These are phyloP conservation scores for Cephus spinipes DNA, from an alignment of 2,888 invertebrate species.

Conservation along the genomic window DNA sequence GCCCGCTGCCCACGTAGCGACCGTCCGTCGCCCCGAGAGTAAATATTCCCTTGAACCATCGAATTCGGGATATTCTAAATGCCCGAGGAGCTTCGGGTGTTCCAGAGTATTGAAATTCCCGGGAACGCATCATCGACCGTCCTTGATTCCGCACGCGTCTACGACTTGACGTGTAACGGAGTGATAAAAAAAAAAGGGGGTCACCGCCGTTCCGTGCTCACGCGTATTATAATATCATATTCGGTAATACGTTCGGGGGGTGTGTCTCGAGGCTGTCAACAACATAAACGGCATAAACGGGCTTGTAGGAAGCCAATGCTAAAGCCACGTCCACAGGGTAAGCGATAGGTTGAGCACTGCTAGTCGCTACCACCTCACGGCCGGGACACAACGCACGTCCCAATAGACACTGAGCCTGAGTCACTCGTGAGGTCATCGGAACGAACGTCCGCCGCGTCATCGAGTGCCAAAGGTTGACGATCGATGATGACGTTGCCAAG, in stretches of 20 bases:
- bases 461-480: neutral
- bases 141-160: no score
- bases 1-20: no score
- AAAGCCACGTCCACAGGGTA: neutral
- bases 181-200: neutral
- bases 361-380: neutral
- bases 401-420: neutral
- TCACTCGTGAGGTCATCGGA: neutral
- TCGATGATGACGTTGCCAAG: neutral
- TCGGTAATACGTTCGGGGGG: constrained; percentile 2
- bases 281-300: neutral
- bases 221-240: constrained; percentile 3
- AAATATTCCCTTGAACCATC: no score
- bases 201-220: neutral
- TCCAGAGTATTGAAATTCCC: no score
- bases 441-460: neutral
- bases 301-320: neutral
- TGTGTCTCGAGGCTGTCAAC: neutral
- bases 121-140: no score
- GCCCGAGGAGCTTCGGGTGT: no score
- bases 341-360: neutral
- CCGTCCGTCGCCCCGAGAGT: no score
- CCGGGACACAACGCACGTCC: neutral
- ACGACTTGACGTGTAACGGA: no score
- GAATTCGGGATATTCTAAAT: no score